Evolutionary conservation across 2,797 vertebrate genomes (phyloP).

Genomic region (Podarcis siculus): DNA sequence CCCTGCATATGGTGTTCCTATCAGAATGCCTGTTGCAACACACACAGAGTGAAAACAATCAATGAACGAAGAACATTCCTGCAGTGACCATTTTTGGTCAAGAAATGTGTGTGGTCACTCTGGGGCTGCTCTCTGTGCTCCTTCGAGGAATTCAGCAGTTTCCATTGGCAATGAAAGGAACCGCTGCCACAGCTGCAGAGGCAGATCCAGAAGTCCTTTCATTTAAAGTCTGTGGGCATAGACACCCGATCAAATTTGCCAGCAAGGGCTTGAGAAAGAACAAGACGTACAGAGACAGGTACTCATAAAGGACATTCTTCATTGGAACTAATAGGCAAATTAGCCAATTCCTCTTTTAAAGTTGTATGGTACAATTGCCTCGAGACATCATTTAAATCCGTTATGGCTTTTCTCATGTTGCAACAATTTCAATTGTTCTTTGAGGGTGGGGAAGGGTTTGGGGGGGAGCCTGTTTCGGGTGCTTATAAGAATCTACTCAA

Average conservation of each 20-base stretch:
- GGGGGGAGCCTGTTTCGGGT: conserved; percentile 1
- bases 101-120: conserved; percentile 1
- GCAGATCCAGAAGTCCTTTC: background rate
- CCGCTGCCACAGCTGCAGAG: background rate
- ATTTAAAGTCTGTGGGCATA: background rate
- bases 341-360: conserved; percentile 20
- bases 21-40: background rate
- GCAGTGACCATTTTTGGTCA: background rate
- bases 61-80: background rate
- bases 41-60: background rate
- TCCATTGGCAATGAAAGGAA: background rate
- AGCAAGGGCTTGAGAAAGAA: background rate
- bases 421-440: background rate
- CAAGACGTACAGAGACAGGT: background rate
- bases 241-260: background rate
- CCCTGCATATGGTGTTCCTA: background rate
- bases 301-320: conserved; percentile 37
- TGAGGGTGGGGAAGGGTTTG: background rate
- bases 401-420: background rate
- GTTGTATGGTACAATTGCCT: conserved; percentile 32
- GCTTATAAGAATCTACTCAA: background rate
- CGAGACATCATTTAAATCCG: conserved; percentile 9
- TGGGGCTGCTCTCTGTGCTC: background rate
- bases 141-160: background rate
- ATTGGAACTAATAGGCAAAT: conserved; percentile 34